Evolutionary conservation across 2,888 invertebrate species (phyloP), one percentile per base, ranked within the genome.

Genomic region (Villa cingulata): DNA sequence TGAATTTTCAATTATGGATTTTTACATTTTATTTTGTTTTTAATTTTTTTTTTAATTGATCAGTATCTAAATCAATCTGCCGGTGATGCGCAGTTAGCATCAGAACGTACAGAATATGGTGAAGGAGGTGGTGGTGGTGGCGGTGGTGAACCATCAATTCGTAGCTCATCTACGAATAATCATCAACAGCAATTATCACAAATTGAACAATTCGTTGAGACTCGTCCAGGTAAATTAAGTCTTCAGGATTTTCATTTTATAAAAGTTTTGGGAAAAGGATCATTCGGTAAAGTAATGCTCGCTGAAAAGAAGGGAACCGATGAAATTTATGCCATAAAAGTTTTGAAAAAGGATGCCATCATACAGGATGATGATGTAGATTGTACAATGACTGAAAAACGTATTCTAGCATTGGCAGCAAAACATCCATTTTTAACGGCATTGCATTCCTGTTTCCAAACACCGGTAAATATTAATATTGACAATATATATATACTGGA

Each of bases 301-400:
- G 96, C 96, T 0, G 96, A 97, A 72, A 83, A 83, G 66, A 90
- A 87, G 70, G 86, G 85, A 55, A 82, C 86, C 17, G 95, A 95
- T 50, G 95, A 97, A 74, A 74, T 88, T 56, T 87, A 84, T 65
- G 86, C 86, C 14, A 81, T 86, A 51, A 86, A 87, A 68, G 85
- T 95, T 57, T 75, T 97, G 62, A 95, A 95, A 75, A 98, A 97
- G 72, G 94, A 95, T 73, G 91, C 91, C 37, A 97, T 97, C 56
- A 86, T 96, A 62, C 95, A 96, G 73, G 96, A 97, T 70, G 97
- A 98, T 70, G 97, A 97, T 73, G 96, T 97, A 48, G 97, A 97
- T 71, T 97, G 96, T 72, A 97, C 96, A 48, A 92, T 97, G 84
- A 95, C 95, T 52, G 97, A 97, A 72, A 95, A 96, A 66, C 79